A percentile compares a stretch with the other conserved stretches of the same genome.
phyloP scores from a whole-genome alignment of 2,797 vertebrate species.

The Sciaenops ocellatus region DNA sequence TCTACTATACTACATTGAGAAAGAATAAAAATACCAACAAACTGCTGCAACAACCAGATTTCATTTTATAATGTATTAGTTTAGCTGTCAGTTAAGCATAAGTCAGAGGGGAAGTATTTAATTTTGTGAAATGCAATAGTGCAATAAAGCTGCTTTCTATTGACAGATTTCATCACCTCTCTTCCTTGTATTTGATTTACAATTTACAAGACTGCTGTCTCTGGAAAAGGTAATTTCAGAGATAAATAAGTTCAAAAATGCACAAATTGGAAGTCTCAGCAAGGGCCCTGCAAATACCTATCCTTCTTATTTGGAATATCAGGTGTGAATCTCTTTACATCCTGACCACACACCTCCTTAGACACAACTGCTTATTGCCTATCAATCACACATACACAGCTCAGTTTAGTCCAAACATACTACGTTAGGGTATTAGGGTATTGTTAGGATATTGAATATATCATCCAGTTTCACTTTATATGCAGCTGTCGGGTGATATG shows the following conservation, averaged over 20 bases:
- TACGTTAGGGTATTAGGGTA: neutral
- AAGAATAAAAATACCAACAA: conserved; percentile 10
- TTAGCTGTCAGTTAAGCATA: neutral
- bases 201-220: neutral
- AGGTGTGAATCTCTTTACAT: conserved; percentile 1
- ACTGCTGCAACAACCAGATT: neutral
- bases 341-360: neutral
- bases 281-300: neutral
- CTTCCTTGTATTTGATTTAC: neutral
- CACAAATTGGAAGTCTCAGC: neutral
- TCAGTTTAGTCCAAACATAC: conserved; percentile 4
- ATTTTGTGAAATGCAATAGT: neutral
- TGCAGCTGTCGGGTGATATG: neutral
- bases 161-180: neutral
- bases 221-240: conserved; percentile 19
- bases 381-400: neutral
- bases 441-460: neutral
- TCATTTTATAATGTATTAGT: neutral
- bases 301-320: neutral
- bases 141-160: neutral
- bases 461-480: neutral
- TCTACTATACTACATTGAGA: neutral
- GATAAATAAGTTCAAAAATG: neutral
- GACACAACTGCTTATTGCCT: neutral
- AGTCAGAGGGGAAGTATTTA: neutral